Evolutionary conservation across 2,113 vertebrate species (phyloP).

Genomic region (Oryzias woworae): DNA sequence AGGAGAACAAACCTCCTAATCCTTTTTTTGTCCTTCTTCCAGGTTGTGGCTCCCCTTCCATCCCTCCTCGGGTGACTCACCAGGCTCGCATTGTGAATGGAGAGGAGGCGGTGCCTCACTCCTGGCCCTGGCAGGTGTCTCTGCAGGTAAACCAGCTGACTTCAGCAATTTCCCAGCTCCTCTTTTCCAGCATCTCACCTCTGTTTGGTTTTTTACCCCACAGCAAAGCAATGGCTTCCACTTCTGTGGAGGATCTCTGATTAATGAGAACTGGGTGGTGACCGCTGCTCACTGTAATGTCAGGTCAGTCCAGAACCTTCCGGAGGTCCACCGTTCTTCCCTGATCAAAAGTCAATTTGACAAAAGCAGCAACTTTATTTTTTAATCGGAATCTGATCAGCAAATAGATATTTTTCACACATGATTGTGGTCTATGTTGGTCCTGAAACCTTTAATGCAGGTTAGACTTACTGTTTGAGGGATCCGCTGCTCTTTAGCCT

Average conservation of each 20-base stretch:
- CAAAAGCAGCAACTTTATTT: neutral
- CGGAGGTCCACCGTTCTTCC: neutral
- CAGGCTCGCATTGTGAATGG: conserved; percentile 77
- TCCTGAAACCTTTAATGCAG: no score
- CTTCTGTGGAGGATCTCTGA: conserved; percentile 84
- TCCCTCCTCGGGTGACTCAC: conserved; percentile 61
- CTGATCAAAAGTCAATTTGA: neutral
- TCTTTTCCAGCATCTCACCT: neutral
- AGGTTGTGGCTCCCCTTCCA: conserved; percentile 73
- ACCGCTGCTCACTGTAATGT: conserved; percentile 83
- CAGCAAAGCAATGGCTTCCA: conserved; percentile 81
- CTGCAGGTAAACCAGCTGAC: conserved; percentile 65
- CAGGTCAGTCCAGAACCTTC: conserved; percentile 56
- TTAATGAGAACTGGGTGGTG: conserved; percentile 81
- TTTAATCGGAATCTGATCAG: no score
- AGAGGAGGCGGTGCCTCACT: conserved; percentile 75
- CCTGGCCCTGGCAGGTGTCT: conserved; percentile 81
- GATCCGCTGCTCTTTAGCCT: no score
- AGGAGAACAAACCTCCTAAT: neutral
- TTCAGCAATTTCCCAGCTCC: neutral
- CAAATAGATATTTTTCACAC: no score
- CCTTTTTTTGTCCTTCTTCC: neutral
- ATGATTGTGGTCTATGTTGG: no score
- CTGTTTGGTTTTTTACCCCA: neutral
- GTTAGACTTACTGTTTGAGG: no score